These are phyloP conservation scores for Daboia siamensis DNA, from an alignment of 2,113 vertebrate species.

Conservation along the genomic window DNA sequence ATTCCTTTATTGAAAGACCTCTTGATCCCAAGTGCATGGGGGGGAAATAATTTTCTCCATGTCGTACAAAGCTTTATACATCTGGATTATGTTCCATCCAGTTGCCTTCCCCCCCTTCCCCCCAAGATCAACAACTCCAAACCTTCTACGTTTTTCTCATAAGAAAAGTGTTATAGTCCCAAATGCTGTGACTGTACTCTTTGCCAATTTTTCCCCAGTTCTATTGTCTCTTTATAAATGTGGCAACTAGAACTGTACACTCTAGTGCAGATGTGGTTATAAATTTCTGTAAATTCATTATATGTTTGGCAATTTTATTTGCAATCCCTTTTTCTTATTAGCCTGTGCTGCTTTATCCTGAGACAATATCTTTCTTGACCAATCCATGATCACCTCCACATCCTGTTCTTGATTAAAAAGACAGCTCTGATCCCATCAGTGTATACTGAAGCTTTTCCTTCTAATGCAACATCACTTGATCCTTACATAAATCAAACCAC, in stretches of 20 bases:
- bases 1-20: neutral
- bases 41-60: neutral
- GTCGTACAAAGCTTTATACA: neutral
- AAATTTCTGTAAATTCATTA: neutral
- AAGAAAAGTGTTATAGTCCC: neutral
- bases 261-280: neutral
- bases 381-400: neutral
- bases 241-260: neutral
- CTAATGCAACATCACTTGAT: neutral
- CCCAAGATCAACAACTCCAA: neutral
- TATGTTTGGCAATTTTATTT: neutral
- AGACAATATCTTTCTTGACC: neutral
- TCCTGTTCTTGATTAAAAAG: neutral
- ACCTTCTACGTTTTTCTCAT: neutral
- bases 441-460: neutral
- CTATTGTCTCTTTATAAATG: neutral
- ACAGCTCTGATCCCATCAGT: neutral
- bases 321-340: neutral
- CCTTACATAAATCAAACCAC: neutral
- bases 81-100: neutral
- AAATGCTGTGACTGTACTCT: neutral
- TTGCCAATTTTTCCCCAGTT: neutral
- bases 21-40: neutral
- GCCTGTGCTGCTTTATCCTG: neutral
- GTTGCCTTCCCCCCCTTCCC: neutral